Percentiles rank a stretch among this genome's conserved stretches.
phyloP scores from a whole-genome alignment of 2,888 invertebrate species.

The Elaeidobius kamerunicus region DNA sequence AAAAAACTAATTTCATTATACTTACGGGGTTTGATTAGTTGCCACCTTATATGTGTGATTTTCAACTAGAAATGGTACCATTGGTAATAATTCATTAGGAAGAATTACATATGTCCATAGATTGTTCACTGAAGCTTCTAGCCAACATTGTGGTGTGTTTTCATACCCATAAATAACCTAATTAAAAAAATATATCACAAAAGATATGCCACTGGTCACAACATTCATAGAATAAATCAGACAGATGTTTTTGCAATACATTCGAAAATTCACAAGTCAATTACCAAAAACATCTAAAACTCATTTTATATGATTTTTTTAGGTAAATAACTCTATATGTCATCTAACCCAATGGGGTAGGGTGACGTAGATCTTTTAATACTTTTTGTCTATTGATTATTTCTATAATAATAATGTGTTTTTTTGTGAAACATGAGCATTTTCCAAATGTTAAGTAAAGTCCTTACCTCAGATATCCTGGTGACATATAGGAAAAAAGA shows the following conservation, averaged over 20 bases:
- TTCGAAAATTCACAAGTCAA: no score
- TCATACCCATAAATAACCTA: conserved; percentile 21
- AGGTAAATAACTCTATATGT: no score
- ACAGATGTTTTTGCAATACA: no score
- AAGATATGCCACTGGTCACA: neutral
- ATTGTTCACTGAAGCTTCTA: conserved; percentile 14
- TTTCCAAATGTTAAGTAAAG: neutral
- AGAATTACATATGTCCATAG: conserved; percentile 8
- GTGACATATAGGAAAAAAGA: neutral
- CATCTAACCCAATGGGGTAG: no score
- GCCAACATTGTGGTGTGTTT: conserved; percentile 11
- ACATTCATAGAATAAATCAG: no score
- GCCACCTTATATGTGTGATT: conserved; percentile 5
- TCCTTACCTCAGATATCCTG: conserved; percentile 17
- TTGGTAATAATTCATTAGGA: neutral
- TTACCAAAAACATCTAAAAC: no score
- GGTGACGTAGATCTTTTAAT: no score
- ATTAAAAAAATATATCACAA: neutral
- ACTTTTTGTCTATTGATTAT: no score
- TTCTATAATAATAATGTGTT: neutral
- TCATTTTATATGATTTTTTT: no score
- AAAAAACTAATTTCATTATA: neutral
- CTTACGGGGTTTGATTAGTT: conserved; percentile 10
- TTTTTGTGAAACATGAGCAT: no score
- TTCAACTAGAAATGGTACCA: conserved; percentile 14